Evolutionary conservation across 2,113 vertebrate species (phyloP).

Genomic region (Mionectes macconnelli): DNA sequence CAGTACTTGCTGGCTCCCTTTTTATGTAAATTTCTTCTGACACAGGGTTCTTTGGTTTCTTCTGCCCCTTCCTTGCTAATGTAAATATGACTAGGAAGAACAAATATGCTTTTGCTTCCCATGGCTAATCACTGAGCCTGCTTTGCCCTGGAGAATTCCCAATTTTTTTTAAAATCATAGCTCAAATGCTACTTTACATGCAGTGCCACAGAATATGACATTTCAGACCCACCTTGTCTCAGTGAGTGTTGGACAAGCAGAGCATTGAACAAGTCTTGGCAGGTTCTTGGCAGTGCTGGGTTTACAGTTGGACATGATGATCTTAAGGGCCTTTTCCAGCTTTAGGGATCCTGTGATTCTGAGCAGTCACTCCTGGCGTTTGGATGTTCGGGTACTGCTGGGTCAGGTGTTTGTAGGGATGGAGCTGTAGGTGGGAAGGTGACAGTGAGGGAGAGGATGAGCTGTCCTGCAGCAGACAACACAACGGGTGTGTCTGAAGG

Average conservation of each 20-base stretch:
- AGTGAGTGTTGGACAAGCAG: background rate
- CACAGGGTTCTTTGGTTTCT: background rate
- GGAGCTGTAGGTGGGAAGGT: background rate
- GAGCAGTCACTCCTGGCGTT: background rate
- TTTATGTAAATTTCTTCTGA: background rate
- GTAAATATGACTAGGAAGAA: background rate
- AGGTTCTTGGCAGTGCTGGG: background rate
- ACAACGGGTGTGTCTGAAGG: background rate
- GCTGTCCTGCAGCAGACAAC: background rate
- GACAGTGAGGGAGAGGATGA: background rate
- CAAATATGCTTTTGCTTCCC: background rate
- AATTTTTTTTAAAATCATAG: background rate
- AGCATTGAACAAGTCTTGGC: background rate
- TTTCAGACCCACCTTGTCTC: background rate
- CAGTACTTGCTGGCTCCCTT: background rate
- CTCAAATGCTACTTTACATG: background rate
- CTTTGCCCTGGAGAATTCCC: background rate
- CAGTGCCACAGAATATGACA: background rate
- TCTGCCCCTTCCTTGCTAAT: background rate
- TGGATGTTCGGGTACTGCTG: background rate
- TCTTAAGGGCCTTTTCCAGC: background rate
- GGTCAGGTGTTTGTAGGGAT: background rate
- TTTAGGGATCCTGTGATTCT: background rate
- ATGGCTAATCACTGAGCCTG: background rate
- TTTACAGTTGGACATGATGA: accelerated